Conservation (phyloP, 1,140 invertebrate genomes). For the Pseudomyrmex dendroicus region DNA sequence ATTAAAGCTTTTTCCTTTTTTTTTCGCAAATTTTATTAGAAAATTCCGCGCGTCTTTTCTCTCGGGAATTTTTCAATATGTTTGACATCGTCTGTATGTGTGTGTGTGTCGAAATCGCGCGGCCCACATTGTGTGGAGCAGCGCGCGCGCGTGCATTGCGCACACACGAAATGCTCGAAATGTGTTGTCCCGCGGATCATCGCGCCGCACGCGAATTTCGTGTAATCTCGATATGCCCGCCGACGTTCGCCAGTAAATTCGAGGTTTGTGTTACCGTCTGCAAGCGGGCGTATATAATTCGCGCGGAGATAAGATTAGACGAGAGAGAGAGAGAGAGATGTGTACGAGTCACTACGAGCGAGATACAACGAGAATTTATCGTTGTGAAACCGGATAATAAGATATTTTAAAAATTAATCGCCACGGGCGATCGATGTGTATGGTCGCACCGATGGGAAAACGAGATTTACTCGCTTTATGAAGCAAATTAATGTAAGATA, state of each 20-base stretch:
- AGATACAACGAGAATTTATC: slow-evolving; percentile 45
- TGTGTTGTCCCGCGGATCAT: slow-evolving; percentile 47
- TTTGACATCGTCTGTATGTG: neutral
- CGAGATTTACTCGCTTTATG: slow-evolving; percentile 14
- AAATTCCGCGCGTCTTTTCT: neutral
- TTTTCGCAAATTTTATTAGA: neutral
- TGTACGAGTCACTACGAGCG: neutral
- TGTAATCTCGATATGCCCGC: slow-evolving; percentile 38
- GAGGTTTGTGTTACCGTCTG: slow-evolving; percentile 33
- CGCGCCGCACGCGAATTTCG: slow-evolving; percentile 53
- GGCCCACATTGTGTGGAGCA: no score
- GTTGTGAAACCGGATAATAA: slow-evolving; percentile 38
- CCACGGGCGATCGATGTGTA: neutral
- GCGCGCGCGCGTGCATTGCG: neutral
- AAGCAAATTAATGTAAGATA: neutral
- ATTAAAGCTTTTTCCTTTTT: no score
- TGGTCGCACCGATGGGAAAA: neutral
- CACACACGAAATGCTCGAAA: slow-evolving; percentile 10
- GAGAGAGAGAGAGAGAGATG: neutral
- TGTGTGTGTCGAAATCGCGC: neutral
- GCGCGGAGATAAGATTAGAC: slow-evolving; percentile 56
- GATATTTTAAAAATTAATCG: slow-evolving; percentile 44
- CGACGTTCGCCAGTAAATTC: slow-evolving; percentile 51
- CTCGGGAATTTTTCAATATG: neutral
- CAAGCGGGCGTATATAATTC: slow-evolving; percentile 37